Evolutionary conservation across 2,888 invertebrate genomes (phyloP).

Genomic region (Phaonia tiefii): DNA sequence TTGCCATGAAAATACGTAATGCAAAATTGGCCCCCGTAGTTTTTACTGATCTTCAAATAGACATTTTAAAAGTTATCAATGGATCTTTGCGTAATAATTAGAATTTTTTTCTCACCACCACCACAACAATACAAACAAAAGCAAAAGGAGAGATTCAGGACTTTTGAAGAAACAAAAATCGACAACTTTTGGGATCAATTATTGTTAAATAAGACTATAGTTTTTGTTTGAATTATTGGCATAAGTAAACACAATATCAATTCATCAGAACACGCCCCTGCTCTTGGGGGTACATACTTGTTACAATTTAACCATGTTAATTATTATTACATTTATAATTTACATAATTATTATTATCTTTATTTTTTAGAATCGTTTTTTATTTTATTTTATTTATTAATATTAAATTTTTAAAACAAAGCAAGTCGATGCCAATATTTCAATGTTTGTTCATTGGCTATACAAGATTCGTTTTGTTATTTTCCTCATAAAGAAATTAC

Average conservation of each 20-base stretch:
- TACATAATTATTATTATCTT: conserved; percentile 37
- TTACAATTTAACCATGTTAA: conserved; percentile 42
- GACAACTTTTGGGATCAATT: conserved; percentile 56
- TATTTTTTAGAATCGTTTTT: conserved; percentile 30
- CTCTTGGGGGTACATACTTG: conserved; percentile 2
- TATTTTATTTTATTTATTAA: conserved; percentile 38
- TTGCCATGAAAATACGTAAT: conserved; percentile 78
- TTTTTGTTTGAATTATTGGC: not conserved
- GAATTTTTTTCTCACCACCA: not conserved
- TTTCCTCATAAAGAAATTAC: not conserved
- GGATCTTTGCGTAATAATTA: conserved; percentile 75
- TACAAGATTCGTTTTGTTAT: conserved; percentile 8
- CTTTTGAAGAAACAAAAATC: conserved; percentile 14
- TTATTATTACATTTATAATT: conserved; percentile 19
- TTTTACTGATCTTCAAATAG: conserved; percentile 78
- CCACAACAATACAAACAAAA: not conserved
- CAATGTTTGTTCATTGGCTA: not conserved
- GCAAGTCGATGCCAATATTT: not conserved
- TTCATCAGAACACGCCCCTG: not conserved
- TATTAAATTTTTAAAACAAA: conserved; percentile 1
- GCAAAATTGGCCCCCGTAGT: conserved; percentile 76
- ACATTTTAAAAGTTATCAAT: conserved; percentile 77
- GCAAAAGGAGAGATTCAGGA: conserved; percentile 27
- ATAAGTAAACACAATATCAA: not conserved
- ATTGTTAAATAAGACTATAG: conserved; percentile 11